Evolutionary conservation across 1,140 invertebrate species (phyloP), one percentile per base, ranked within the genome.

Genomic region (Drosophila tani): DNA sequence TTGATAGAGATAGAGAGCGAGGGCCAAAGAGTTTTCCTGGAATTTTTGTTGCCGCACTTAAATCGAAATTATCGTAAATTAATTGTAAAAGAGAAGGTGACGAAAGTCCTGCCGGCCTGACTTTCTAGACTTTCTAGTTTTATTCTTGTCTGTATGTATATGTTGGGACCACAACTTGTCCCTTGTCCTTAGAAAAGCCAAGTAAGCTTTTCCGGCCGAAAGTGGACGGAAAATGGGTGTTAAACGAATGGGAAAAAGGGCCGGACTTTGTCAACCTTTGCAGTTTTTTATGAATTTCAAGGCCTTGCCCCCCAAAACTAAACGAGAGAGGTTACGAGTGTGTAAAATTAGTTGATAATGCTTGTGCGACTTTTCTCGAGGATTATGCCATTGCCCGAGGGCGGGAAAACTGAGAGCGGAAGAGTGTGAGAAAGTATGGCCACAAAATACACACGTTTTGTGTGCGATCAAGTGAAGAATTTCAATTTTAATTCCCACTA

Each of bases 31-130:
- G 65, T 69, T 70, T 51, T 4, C 62, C 63, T 38, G 38, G 62
- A 50, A 66, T 66, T 56, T 56, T n/a, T 40, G 53, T 21, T 21
- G 65, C 63, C 53, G 7, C 81, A 85, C 74, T 82, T 75, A 82
- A 86, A 71, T 79, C 70, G 63, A 79, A 86, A 86, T 86, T 79
- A 85, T 86, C 70, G 66, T 82, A 79, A 79, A 86, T 87, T 86
- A 86, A 86, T 85, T 85, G 79, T 65, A 55, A 64, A 86, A 70
- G 32, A 41, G 5, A 41, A 58, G 51, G 29, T 58, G 50, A 70
- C 14, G 51, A 58, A 70, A 68, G 19, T 49, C 5, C 32, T 2
- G 43, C 6, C 5, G 5, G n/a, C 11, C 12, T n/a, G 12, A 12
- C 68, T 77, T 68, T 41, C 35, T 75, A 62, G 51, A 63, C 64